Evolutionary conservation across 2,113 vertebrate genomes (phyloP), one percentile per base, ranked within the genome.

Genomic region (Limanda limanda): DNA sequence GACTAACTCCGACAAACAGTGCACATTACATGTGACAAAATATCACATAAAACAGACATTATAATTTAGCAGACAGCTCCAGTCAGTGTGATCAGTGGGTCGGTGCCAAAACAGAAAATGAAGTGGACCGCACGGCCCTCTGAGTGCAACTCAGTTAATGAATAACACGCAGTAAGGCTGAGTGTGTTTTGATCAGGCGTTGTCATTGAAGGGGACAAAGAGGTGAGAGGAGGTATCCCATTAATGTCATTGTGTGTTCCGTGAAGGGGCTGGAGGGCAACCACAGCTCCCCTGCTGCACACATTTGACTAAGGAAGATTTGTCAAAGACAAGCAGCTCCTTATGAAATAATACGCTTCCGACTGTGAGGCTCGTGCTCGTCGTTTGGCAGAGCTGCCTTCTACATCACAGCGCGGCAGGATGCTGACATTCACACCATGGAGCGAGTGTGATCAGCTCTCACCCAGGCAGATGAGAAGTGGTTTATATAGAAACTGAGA

Each of bases 401-500:
- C 77, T 84, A 82, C 85, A 86, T 83, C 76, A 37, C 78, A 62
- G 82, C 89, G 1, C 85, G 59, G 91, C 92, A 85, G 90, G 91
- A 92, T 76, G 90, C 90, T 88, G 92, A 92, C 90, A 92, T 93
- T 93, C 92, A 91, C 92, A 93, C 92, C 84, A 60, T 14, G 73
- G 72, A 86, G 86, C 40, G 83, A 78, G 92, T 89, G 92, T 91
- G 88, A 93, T 90, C 88, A 85, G 85, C 86, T 92, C 90, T 90
- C 91, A 90, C 91, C 89, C 88, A 85, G 84, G 84, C 88, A 85
- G 85, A 90, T 81, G 87, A 89, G 84, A 89, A 90, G 87, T 83
- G 83, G 85, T 88, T 92, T 91, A 92, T 92, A 92, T 93, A 92
- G 92, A 92, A 93, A 78, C 83, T 89, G 90, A 93, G 91, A 92